Percentiles rank a stretch among this genome's conserved stretches.
These are phyloP conservation scores for Drosophila pseudoobscura DNA, from an alignment of 1,140 invertebrate species.

Conservation along the genomic window DNA sequence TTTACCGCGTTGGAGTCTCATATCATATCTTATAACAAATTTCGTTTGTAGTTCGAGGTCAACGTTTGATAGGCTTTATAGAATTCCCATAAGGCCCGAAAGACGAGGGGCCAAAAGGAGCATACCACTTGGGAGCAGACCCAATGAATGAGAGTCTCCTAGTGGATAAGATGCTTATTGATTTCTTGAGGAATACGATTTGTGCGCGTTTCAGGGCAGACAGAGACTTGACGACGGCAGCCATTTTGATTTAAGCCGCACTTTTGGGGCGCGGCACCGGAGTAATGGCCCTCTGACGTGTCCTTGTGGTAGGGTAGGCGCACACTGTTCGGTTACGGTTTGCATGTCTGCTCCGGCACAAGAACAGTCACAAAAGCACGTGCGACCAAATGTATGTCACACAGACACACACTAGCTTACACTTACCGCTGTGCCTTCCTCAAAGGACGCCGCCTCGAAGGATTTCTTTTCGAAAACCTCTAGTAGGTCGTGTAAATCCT, in stretches of 20 bases:
- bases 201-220: slow-evolving; percentile 4
- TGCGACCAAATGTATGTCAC: slow-evolving; percentile 63
- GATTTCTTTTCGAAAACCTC: slow-evolving; percentile 82
- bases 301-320: slow-evolving; percentile 35
- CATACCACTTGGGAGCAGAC: too few relatives aligned
- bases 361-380: slow-evolving; percentile 38
- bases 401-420: slow-evolving; percentile 4
- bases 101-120: too few relatives aligned
- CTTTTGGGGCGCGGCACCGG: slow-evolving; percentile 45
- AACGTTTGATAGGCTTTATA: slow-evolving; percentile 18
- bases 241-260: slow-evolving; percentile 35
- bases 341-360: slow-evolving; percentile 41
- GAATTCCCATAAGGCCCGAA: slow-evolving; percentile 2
- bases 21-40: too few relatives aligned
- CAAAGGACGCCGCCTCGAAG: slow-evolving; percentile 76
- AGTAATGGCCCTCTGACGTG: slow-evolving; percentile 39
- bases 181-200: slow-evolving; percentile 31
- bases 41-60: too few relatives aligned
- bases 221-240: slow-evolving; percentile 34
- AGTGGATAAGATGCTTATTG: slow-evolving; percentile 15
- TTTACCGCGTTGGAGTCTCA: too few relatives aligned
- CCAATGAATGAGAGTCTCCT: too few relatives aligned
- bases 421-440: slow-evolving; percentile 78
- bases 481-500: slow-evolving; percentile 80
- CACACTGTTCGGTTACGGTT: slow-evolving; percentile 19